Evolutionary conservation across 2,797 vertebrate genomes (phyloP), one percentile per base, ranked within the genome.

Genomic region (Hydrophis major): DNA sequence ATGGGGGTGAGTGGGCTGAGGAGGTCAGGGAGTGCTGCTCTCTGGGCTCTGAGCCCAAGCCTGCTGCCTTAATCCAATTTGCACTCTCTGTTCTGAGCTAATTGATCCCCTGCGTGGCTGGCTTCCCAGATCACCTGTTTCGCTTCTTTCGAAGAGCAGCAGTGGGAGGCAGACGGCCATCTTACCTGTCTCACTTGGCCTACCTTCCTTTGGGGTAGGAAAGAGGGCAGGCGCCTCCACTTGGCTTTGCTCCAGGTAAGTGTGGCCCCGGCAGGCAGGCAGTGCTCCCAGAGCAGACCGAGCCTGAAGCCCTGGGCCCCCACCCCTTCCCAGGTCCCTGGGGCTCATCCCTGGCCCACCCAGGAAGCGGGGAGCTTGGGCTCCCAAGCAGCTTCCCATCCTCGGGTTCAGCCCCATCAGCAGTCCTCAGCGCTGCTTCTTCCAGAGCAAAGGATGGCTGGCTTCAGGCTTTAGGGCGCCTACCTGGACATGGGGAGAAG

Each of bases 21-120:
- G 22, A 2, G 25, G 86, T 91, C 0, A 0, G 86, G 92, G 61
- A 92, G 92, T 93, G 25, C 25, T 7, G 63, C n/a, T 55, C 2
- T 22, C n/a, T 14, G 37, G 74, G 74, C 42, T 25, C 47, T 83
- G 74, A 83, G 74, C 2, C 8, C 74, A 47, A 83, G 74, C 94
- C 93, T 0, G 12, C 90, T 91, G 69, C 4, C 6, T 61, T 96
- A 97, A 97, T 97, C 96, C 94, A 93, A 94, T 96, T 95, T 94
- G 91, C 14, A 0, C 69, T 89, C 89, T 60, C 94, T 0, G 0
- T 87, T 25, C 89, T 28, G 25, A 69, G 90, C 92, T 97, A 97
- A 97, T 97, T 97, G 97, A 97, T 97, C 95, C 87, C 28, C 0
- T n/a, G 0, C 87, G 93, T 94, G 95, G 95, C 89, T 90, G 96